phyloP scores from a whole-genome alignment of 2,113 vertebrate genomes.

The Grallaria varia region DNA sequence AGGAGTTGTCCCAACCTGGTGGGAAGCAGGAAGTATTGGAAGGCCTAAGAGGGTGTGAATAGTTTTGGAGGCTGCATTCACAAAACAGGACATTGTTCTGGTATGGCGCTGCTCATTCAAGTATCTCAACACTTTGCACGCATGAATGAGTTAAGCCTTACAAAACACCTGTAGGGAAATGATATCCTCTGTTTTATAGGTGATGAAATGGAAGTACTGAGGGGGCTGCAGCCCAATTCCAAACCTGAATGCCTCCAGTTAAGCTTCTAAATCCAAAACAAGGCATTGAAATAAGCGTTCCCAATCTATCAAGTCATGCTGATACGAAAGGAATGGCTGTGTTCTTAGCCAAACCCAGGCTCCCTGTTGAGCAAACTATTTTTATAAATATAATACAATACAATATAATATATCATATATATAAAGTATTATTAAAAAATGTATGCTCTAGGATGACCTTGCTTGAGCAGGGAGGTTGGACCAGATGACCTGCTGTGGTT shows the following conservation, averaged over 20 bases:
- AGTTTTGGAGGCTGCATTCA: not conserved
- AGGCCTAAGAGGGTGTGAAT: conserved; percentile 53
- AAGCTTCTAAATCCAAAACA: conserved; percentile 1
- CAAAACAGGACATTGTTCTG: conserved; percentile 53
- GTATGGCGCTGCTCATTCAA: not conserved
- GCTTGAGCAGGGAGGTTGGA: not conserved
- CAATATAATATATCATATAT: not conserved
- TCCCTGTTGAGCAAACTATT: not conserved
- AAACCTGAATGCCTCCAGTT: not conserved
- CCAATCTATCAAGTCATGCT: not conserved
- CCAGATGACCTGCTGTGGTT: rapidly evolving
- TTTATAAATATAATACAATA: not conserved
- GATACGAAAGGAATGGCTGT: not conserved
- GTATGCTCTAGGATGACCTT: not conserved
- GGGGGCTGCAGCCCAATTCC: not conserved
- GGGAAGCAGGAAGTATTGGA: conserved; percentile 51
- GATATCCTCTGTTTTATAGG: conserved; percentile 6
- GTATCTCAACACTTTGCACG: conserved; percentile 39
- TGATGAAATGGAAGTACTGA: conserved; percentile 45
- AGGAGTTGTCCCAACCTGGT: not conserved
- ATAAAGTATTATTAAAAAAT: not conserved
- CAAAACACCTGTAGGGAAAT: conserved; percentile 43
- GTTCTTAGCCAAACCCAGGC: not conserved
- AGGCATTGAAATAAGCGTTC: not conserved
- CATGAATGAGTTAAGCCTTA: conserved; percentile 29